These are phyloP conservation scores for Mythimna impura DNA, from an alignment of 2,888 invertebrate species.

Conservation along the genomic window DNA sequence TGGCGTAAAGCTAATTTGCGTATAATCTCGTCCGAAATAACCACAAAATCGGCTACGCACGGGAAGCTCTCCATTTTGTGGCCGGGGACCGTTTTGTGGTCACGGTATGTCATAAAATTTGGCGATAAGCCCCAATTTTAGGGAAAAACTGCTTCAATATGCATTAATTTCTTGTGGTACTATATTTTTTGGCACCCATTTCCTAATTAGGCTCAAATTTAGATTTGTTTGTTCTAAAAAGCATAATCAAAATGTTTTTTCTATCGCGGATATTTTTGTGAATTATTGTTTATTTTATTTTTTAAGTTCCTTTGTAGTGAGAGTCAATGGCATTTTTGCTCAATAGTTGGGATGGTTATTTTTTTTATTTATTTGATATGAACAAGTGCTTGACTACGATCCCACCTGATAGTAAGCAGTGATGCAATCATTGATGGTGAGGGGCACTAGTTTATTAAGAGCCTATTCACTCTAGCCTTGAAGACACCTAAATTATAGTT, in stretches of 20 bases:
- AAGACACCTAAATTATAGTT: too few species aligned
- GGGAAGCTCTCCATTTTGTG: conserved; percentile 20
- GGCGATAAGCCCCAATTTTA: conserved; percentile 24
- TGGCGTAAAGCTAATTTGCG: not conserved
- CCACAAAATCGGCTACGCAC: conserved; percentile 18
- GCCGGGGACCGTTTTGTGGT: conserved; percentile 29
- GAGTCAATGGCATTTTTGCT: too few species aligned
- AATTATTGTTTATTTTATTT: not conserved
- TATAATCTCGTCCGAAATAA: conserved; percentile 5
- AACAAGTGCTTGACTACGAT: too few species aligned
- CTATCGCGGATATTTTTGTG: not conserved
- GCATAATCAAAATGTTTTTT: not conserved
- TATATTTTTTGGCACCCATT: not conserved
- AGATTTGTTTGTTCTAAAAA: not conserved
- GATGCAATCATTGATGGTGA: too few species aligned
- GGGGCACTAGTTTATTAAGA: too few species aligned
- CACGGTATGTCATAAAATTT: conserved; percentile 34
- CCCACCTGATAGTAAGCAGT: too few species aligned
- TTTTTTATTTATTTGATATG: too few species aligned
- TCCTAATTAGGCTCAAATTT: conserved; percentile 10
- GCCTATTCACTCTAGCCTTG: too few species aligned
- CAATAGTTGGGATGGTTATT: too few species aligned
- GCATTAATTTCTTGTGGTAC: conserved; percentile 21
- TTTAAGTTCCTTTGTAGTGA: too few species aligned
- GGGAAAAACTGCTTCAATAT: conserved; percentile 32